phyloP scores from a whole-genome alignment of 2,797 vertebrate species.

The Champsocephalus gunnari region DNA sequence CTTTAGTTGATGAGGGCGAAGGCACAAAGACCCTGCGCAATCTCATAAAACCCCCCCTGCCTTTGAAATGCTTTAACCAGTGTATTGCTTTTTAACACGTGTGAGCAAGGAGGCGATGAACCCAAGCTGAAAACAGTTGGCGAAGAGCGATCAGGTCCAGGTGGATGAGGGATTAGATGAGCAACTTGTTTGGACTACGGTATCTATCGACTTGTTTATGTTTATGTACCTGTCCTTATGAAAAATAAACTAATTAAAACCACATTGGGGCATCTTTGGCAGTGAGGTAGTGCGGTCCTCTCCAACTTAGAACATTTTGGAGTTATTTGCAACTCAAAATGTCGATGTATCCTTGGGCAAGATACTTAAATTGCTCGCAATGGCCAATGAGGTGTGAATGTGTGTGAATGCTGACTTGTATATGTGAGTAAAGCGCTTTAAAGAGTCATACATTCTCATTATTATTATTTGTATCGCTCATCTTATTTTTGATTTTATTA shows the following conservation, averaged over 20 bases:
- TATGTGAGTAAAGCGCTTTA: too few relatives aligned
- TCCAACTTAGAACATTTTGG: too few relatives aligned
- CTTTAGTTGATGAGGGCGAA: slow-evolving; percentile 59
- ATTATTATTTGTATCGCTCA: too few relatives aligned
- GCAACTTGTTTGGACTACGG: not conserved
- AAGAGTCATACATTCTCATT: too few relatives aligned
- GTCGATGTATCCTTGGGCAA: too few relatives aligned
- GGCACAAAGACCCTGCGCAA: slow-evolving; percentile 60
- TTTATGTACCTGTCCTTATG: not conserved
- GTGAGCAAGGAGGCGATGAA: slow-evolving; percentile 16
- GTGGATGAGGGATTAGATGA: slow-evolving; percentile 8
- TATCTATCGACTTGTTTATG: not conserved
- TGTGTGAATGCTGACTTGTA: too few relatives aligned
- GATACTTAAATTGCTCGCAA: too few relatives aligned
- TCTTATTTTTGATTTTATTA: too few relatives aligned
- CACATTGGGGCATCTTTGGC: too few relatives aligned
- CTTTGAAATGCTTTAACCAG: slow-evolving; percentile 44
- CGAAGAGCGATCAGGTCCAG: not conserved
- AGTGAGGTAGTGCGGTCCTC: too few relatives aligned
- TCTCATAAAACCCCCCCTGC: slow-evolving; percentile 36
- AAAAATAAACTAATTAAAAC: not conserved
- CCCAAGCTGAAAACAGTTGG: not conserved
- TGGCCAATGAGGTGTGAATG: too few relatives aligned
- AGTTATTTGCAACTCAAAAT: too few relatives aligned
- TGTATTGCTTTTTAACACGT: slow-evolving; percentile 46